Percentiles rank a stretch among this genome's conserved stretches.
These are phyloP conservation scores for Odobenus rosmarus DNA, from an alignment of 2,113 vertebrate genomes.

Conservation along the genomic window DNA sequence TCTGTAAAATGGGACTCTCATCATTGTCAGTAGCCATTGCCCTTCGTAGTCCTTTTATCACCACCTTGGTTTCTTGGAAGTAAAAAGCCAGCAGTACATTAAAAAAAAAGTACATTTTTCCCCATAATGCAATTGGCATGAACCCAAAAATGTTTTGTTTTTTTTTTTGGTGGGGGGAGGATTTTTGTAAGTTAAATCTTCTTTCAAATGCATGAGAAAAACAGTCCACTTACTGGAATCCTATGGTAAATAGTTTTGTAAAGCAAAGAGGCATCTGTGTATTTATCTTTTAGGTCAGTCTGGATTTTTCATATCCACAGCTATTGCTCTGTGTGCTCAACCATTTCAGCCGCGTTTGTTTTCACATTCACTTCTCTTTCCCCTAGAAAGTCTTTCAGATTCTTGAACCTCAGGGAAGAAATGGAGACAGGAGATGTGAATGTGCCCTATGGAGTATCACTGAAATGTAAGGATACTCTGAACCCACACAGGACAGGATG, in stretches of 20 bases:
- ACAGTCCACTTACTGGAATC: background rate
- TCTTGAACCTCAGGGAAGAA: background rate
- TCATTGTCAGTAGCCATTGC: background rate
- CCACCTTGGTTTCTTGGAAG: background rate
- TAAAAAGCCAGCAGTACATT: background rate
- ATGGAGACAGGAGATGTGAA: background rate
- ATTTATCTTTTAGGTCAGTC: background rate
- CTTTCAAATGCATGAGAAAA: slow-evolving; percentile 2
- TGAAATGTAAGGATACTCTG: background rate
- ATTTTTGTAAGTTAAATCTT: background rate
- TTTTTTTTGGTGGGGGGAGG: background rate
- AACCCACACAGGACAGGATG: background rate
- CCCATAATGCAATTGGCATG: background rate
- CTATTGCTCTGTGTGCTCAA: background rate
- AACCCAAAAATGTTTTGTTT: background rate
- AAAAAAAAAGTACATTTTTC: background rate
- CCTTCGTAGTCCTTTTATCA: background rate
- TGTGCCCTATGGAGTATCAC: background rate
- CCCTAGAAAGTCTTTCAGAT: background rate
- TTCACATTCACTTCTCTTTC: background rate
- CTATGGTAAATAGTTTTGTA: background rate
- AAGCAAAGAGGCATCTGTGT: background rate
- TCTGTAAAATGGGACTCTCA: slow-evolving; percentile 75
- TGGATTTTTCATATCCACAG: background rate
- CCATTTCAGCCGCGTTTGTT: background rate